Conservation (phyloP, 1,140 invertebrate species). For the Orussus abietinus region DNA sequence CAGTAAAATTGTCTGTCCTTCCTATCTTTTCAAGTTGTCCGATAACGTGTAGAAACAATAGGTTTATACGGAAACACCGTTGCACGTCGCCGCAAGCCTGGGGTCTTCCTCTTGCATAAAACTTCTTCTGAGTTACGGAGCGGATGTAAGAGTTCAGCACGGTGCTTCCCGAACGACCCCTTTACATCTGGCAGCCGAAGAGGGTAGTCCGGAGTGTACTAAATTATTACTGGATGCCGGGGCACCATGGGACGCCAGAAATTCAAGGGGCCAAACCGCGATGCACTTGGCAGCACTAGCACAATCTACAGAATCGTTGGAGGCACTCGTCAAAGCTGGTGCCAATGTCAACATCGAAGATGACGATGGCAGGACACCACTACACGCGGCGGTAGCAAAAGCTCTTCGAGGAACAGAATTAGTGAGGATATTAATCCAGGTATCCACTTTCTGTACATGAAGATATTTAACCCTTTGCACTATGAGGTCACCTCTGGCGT, state of each 20-base stretch:
- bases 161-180: conserved; percentile 67
- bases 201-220: conserved; percentile 71
- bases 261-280: conserved; percentile 70
- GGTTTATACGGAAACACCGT: conserved; percentile 77
- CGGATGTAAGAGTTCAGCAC: conserved; percentile 70
- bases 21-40: background rate
- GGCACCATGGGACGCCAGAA: conserved; percentile 64
- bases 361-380: conserved; percentile 66
- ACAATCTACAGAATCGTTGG: conserved; percentile 69
- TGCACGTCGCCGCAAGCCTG: conserved; percentile 75
- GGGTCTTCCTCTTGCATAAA: conserved; percentile 66
- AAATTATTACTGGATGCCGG: conserved; percentile 67
- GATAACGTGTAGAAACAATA: too few relatives aligned
- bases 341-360: conserved; percentile 64
- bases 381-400: conserved; percentile 77
- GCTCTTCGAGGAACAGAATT: conserved; percentile 69
- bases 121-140: conserved; percentile 66
- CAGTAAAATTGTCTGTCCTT: conserved; percentile 1
- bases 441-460: too few relatives aligned
- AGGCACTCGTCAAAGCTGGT: conserved; percentile 60
- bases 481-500: too few relatives aligned
- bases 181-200: conserved; percentile 77
- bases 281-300: conserved; percentile 73
- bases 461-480: too few relatives aligned
- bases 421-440: conserved; percentile 58